These are phyloP conservation scores for Macrocentrus cingulum DNA, from an alignment of 1,140 invertebrate species.

Conservation along the genomic window DNA sequence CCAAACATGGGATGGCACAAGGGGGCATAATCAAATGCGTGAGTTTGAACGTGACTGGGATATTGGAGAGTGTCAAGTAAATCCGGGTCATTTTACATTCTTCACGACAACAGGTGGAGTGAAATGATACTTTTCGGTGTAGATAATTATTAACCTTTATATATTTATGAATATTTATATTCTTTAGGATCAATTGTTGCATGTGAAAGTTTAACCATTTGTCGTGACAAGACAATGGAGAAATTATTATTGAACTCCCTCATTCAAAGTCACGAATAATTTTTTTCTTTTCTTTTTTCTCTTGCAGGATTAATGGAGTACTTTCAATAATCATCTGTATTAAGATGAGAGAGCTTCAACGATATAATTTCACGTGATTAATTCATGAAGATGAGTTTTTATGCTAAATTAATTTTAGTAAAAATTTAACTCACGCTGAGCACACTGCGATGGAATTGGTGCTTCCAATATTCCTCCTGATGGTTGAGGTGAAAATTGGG, in stretches of 20 bases:
- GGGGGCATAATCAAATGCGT: slow-evolving; percentile 28
- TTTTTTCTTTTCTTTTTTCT: too few species aligned
- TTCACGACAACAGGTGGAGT: background rate
- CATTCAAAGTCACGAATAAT: too few species aligned
- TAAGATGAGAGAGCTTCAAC: background rate
- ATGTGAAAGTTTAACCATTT: background rate
- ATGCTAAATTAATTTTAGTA: background rate
- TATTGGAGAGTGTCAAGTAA: slow-evolving; percentile 10
- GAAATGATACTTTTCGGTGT: too few species aligned
- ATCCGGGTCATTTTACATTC: slow-evolving; percentile 10
- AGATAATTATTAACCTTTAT: background rate
- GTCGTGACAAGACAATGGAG: too few species aligned
- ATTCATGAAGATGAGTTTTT: background rate
- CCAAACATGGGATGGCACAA: slow-evolving; percentile 47
- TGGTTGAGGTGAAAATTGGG: slow-evolving; percentile 63
- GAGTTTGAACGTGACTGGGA: slow-evolving; percentile 16
- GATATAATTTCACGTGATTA: background rate
- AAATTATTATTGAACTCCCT: too few species aligned
- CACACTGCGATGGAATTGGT: slow-evolving; percentile 72
- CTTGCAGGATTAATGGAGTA: too few species aligned
- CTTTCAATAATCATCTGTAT: too few species aligned
- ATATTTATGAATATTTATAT: background rate
- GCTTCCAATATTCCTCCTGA: slow-evolving; percentile 72
- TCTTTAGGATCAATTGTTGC: background rate
- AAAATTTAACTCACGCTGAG: slow-evolving; percentile 60